These are phyloP conservation scores for Channa maculata DNA, from an alignment of 2,113 vertebrate species.

Conservation along the genomic window DNA sequence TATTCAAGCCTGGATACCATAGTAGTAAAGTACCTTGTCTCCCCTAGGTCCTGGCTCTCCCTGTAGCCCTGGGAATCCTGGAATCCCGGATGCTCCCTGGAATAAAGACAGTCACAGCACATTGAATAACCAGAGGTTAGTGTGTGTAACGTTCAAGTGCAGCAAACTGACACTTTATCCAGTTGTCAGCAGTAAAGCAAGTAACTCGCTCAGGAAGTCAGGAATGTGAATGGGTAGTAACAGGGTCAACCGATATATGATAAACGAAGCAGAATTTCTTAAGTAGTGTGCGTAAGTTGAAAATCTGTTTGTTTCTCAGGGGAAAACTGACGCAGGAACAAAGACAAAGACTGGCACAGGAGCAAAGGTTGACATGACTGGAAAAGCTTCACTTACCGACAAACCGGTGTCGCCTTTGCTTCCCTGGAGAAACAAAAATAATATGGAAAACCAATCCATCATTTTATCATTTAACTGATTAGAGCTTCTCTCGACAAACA, in stretches of 20 bases:
- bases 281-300: not conserved
- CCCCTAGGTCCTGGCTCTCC: constrained; percentile 84
- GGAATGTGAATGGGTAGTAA: not conserved
- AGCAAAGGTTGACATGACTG: constrained; percentile 11
- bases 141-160: not conserved
- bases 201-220: not conserved
- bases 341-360: not conserved
- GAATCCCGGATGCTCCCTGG: constrained; percentile 81
- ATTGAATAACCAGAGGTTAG: not conserved
- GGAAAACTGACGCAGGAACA: not conserved
- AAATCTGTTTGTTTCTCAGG: not conserved
- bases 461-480: too few species aligned
- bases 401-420: constrained; percentile 78
- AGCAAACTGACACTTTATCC: not conserved
- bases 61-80: constrained; percentile 82
- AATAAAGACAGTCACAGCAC: not conserved
- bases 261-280: not conserved
- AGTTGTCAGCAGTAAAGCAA: not conserved
- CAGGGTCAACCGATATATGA: not conserved
- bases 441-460: constrained; percentile 13
- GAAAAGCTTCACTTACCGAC: constrained; percentile 69
- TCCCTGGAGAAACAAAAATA: constrained; percentile 76
- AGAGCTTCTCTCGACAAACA: too few species aligned
- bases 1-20: not conserved
- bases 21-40: constrained; percentile 80